Base-by-base conservation (phyloP, 2,113 vertebrate genomes). In the Ceyx melanurus region DNA sequence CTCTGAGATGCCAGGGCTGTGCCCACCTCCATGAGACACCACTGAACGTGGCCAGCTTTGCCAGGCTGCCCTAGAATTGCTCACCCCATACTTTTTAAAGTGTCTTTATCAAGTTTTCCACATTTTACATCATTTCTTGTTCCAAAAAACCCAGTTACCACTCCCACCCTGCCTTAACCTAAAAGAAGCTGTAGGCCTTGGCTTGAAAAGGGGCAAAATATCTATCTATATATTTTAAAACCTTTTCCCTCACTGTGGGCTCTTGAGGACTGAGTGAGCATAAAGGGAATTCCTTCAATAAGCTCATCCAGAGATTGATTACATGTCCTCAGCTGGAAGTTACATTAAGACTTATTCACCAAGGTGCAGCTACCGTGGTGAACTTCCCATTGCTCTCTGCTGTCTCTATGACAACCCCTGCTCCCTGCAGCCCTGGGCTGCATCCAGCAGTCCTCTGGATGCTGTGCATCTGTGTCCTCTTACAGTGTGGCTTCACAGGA, bases 311-410 rank as follows among this genome's bases (percentile, higher is more conserved):
- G 86, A 97, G 95, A 93, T 95, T 91, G 95, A 95, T 96, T 95
- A 72, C 95, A 80, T 75, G 60, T 95, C 94, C 94, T 96, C 96
- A 96, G 94, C 92, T 97, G 95, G 91, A 94, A 86, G 95, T 94
- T 94, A 80, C 92, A 88, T 94, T 95, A 96, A 92, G 86, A 87
- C 88, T 93, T 93, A 93, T 85, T 93, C 94, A 74, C 95, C 85
- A 75, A 95, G 92, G 94, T 96, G 90, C 90, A 88, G 85, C 92
- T 95, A 90, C 85, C 3, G n/a, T 82, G 51, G 94, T 92, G 95
- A 94, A 91, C 95, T 93, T 95, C 89, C 92, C 92, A 76, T 77
- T 7, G 10, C 82, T 90, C 78, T 93, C 86, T 70, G 51, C 82
- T 86, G 88, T 92, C 82, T 96, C 91, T 89, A 90, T 94, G 95